phyloP scores from a whole-genome alignment of 92 coral and sea anemone genomes.

The Heliopora coerulea region DNA sequence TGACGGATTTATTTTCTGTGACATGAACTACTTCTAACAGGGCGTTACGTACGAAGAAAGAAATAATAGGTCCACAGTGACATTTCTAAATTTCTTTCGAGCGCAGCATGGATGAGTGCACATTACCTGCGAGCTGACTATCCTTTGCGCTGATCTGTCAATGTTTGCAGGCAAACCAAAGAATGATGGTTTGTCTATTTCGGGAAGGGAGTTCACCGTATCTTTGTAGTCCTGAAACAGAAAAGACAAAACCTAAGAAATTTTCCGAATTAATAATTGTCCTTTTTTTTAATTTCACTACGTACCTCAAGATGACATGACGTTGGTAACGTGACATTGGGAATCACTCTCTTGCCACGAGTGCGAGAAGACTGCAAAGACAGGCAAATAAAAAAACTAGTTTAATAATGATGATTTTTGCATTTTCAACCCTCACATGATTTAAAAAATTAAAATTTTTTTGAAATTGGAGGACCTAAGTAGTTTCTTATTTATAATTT shows the following conservation, averaged over 20 bases:
- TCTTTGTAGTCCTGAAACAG: constrained; percentile 77
- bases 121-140: constrained; percentile 93
- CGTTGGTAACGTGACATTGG: constrained; percentile 92
- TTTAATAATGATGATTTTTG: not conserved
- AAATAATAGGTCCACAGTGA: too few species aligned
- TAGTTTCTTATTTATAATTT: too few species aligned
- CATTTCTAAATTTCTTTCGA: too few species aligned
- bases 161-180: constrained; percentile 98
- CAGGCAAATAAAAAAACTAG: not conserved
- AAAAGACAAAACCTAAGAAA: not conserved
- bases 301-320: constrained; percentile 73
- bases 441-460: too few species aligned
- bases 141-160: constrained; percentile 95
- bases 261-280: too few species aligned
- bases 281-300: not conserved
- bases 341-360: constrained; percentile 88
- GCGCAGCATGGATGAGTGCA: too few species aligned
- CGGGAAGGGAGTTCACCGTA: constrained; percentile 83
- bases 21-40: too few species aligned
- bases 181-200: constrained; percentile 94
- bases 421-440: too few species aligned
- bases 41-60: too few species aligned
- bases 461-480: too few species aligned
- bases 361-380: constrained; percentile 57
- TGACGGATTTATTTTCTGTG: too few species aligned